These are phyloP conservation scores for Sylvia atricapilla DNA, from an alignment of 2,113 vertebrate species.

Conservation along the genomic window DNA sequence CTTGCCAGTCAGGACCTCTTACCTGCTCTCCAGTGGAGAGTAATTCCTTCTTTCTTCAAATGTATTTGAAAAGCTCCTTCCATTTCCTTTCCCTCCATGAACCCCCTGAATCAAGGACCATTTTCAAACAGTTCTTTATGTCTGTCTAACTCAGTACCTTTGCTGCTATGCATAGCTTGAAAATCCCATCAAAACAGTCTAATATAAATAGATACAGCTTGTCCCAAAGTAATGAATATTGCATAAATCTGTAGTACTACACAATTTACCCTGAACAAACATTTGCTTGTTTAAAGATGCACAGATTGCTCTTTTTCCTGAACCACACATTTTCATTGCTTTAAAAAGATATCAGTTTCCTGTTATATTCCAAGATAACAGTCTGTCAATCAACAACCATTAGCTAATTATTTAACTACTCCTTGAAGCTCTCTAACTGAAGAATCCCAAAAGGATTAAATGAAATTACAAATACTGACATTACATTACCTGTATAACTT, in stretches of 20 bases:
- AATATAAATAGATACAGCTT: background rate
- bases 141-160: background rate
- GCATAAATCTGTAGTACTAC: background rate
- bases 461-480: background rate
- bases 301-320: background rate
- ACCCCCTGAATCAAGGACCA: background rate
- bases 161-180: background rate
- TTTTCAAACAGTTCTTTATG: background rate
- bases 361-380: background rate
- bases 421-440: background rate
- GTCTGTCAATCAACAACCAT: background rate
- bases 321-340: background rate
- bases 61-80: background rate
- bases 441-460: background rate
- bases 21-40: background rate
- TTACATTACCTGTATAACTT: conserved; percentile 88
- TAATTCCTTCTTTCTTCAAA: background rate
- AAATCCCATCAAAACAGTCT: background rate
- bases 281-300: background rate
- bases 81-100: background rate
- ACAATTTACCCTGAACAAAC: background rate
- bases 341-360: background rate
- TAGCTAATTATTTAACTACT: background rate
- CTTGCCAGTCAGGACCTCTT: background rate
- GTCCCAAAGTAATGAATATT: background rate